Evolutionary conservation across 2,797 vertebrate genomes (phyloP).

Genomic region (Lepidocolaptes lacrymiger): DNA sequence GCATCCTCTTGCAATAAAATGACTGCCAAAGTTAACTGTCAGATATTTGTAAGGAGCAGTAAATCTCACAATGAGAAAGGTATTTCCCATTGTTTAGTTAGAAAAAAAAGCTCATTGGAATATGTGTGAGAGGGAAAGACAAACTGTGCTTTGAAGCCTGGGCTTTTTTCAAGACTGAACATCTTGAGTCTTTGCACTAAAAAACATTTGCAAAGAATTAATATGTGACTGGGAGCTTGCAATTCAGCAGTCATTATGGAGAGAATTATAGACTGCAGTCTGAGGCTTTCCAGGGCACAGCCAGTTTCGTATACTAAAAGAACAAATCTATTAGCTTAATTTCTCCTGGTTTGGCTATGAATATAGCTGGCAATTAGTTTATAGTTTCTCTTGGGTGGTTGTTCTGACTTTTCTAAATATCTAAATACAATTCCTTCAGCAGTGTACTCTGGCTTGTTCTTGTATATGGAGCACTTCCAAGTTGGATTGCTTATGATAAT

Average conservation of each 20-base stretch:
- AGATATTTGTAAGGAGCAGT: constrained; percentile 48
- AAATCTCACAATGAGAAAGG: constrained; percentile 59
- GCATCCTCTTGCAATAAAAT: constrained; percentile 5
- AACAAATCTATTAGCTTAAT: neutral
- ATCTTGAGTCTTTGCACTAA: neutral
- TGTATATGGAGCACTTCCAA: neutral
- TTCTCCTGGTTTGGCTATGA: neutral
- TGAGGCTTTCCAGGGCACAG: neutral
- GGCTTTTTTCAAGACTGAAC: neutral
- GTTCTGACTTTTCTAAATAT: neutral
- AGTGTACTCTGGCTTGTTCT: neutral
- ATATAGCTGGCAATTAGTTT: neutral
- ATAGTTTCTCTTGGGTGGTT: neutral
- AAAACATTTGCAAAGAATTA: constrained; percentile 39
- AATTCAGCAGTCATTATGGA: neutral
- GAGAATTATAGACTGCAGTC: neutral
- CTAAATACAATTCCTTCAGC: neutral
- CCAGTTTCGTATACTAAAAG: neutral
- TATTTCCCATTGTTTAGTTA: constrained; percentile 57
- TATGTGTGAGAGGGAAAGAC: neutral
- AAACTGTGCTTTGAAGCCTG: neutral
- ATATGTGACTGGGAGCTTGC: neutral
- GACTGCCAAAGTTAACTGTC: constrained; percentile 35
- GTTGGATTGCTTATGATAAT: neutral
- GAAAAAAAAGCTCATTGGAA: neutral